Evolutionary conservation across 1,140 invertebrate species (phyloP).

Genomic region (Drosophila elegans): DNA sequence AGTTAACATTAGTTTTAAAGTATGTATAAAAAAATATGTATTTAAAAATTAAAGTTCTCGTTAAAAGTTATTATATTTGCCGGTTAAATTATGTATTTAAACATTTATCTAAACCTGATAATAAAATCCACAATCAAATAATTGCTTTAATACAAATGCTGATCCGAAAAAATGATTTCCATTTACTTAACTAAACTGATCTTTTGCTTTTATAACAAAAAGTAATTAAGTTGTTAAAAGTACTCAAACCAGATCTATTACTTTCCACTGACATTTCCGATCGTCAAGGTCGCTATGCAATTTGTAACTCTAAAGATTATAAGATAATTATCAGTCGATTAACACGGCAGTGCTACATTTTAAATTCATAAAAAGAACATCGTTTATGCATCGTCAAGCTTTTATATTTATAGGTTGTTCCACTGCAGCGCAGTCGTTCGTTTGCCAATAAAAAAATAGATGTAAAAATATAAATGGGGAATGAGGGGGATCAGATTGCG

Average conservation of each 20-base stretch:
- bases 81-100: no score
- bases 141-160: no score
- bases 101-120: no score
- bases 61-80: no score
- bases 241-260: neutral
- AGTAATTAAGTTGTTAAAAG: no score
- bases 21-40: no score
- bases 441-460: constrained; percentile 1
- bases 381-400: constrained; percentile 8
- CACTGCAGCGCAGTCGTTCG: neutral
- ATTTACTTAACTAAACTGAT: no score
- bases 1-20: no score
- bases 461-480: constrained; percentile 5
- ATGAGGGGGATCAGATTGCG: constrained; percentile 13
- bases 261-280: neutral
- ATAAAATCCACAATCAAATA: no score
- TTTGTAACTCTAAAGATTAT: constrained; percentile 11
- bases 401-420: constrained; percentile 10
- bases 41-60: no score
- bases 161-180: no score
- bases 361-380: neutral
- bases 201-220: no score
- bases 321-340: constrained; percentile 9
- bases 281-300: constrained; percentile 4
- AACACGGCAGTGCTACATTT: constrained; percentile 17